phyloP scores from a whole-genome alignment of 2,113 vertebrate species.

The Charadrius vociferus region DNA sequence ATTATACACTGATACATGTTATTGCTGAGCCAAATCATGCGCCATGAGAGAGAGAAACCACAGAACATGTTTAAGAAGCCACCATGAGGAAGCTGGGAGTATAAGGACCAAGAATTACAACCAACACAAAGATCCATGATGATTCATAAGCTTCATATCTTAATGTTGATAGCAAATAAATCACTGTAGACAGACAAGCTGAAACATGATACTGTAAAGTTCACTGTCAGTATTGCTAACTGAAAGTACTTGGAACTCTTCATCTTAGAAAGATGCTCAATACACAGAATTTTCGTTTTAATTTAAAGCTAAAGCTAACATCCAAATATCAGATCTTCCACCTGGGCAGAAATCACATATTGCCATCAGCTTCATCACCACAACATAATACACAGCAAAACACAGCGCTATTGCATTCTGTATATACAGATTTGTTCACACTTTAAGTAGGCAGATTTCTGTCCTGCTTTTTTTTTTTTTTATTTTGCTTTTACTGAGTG shows the following conservation, averaged over 20 bases:
- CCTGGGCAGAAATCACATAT: not conserved
- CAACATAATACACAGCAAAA: not conserved
- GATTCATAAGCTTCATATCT: not conserved
- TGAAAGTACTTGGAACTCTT: not conserved
- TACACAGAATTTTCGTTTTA: not conserved
- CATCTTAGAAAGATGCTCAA: not conserved
- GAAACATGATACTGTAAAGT: not conserved
- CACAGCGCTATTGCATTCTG: not conserved
- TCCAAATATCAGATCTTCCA: not conserved
- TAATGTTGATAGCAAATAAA: not conserved
- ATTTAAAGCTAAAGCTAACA: not conserved
- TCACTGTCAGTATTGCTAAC: not conserved
- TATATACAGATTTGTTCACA: not conserved
- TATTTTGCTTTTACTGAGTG: not conserved
- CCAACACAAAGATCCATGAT: not conserved
- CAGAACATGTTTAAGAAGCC: not conserved
- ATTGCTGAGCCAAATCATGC: not conserved
- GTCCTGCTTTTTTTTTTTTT: not conserved
- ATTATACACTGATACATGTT: not conserved
- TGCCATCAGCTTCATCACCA: not conserved
- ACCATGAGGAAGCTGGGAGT: not conserved
- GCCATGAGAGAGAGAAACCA: not conserved
- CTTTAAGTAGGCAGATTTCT: not conserved
- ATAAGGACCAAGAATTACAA: not conserved
- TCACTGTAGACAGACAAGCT: not conserved